Evolutionary conservation across 2,113 vertebrate species (phyloP), one percentile per base, ranked within the genome.

Genomic region (Mobula birostris): DNA sequence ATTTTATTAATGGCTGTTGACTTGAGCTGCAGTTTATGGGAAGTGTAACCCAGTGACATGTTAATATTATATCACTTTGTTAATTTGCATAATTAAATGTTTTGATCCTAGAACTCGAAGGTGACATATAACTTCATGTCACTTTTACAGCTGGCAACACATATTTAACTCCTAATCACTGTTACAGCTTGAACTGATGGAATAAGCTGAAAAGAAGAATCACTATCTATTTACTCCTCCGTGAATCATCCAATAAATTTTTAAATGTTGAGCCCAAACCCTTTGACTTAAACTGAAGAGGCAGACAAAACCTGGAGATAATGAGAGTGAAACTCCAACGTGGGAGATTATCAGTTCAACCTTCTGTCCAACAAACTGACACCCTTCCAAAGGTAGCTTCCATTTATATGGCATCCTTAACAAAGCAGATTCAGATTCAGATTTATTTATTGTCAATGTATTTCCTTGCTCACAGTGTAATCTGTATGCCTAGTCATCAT

Each of bases 1-100:
- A 7, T 48, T 93, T 93, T 74, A 93, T 93, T 70, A 74, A 93
- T 93, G n/a, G 32, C 68, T 93, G 27, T 93, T 93, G 68, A 93
- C 2, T 74, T 1, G 36, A 56, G 74, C 40, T 93, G 66, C 68
- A 93, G 74, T 93, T 93, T 93, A 74, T 93, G 68, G 91, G n/a
- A 93, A 93, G 17, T 48, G 91, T 74, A 74, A 93, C 36, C 32
- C 3, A 4, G 91, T 74, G 68, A 93, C 68, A 93, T 27, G n/a
- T 74, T 93, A 74, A 93, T 93, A 74, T 93, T 17, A 93, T 74
- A 74, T 93, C 91, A 48, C 91, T 93, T 93, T 70, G 32, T 93
- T 93, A 93, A 93, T 93, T 21, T 74, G 63, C 91, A 93, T 93
- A 93, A 93, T 93, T 93, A 74, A 93, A 93, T 74, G 68, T 93